A percentile compares a stretch with the other conserved stretches of the same genome.
These are phyloP conservation scores for Didymodactylos carnosus DNA, from an alignment of 2,888 invertebrate species.

Conservation along the genomic window DNA sequence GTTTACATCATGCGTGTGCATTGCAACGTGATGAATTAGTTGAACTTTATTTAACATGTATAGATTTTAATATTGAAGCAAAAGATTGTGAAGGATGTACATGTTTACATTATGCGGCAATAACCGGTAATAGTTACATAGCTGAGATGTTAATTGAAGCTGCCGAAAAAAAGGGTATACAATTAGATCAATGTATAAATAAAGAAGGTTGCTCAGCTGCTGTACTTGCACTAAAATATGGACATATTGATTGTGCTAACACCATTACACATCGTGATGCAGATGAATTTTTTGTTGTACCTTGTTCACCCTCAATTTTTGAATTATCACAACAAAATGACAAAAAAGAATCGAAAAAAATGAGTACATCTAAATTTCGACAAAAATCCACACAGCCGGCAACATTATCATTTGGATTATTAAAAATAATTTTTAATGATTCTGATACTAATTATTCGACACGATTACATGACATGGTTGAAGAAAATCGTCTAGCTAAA, in stretches of 20 bases:
- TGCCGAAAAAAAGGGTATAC: background rate
- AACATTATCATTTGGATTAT: background rate
- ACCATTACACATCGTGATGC: background rate
- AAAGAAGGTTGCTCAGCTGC: background rate
- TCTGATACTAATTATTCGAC: background rate
- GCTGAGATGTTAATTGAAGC: background rate
- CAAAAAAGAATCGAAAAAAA: background rate
- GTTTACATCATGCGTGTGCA: background rate
- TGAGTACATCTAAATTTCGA: background rate
- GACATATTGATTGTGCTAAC: background rate
- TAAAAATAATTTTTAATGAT: background rate
- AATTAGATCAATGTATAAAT: background rate
- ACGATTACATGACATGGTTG: too few species aligned
- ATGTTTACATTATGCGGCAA: constrained; percentile 27
- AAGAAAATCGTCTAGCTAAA: too few species aligned
- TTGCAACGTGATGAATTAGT: background rate
- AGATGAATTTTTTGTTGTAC: background rate
- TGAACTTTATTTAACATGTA: background rate
- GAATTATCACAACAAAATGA: background rate
- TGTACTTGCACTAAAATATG: background rate
- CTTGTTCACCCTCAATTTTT: background rate
- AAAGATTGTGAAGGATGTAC: constrained; percentile 27
- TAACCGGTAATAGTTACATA: background rate
- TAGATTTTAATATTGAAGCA: constrained; percentile 25
- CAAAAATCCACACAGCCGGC: background rate